Evolutionary conservation across 2,797 vertebrate species (phyloP).

Genomic region (Cyprinella venusta): DNA sequence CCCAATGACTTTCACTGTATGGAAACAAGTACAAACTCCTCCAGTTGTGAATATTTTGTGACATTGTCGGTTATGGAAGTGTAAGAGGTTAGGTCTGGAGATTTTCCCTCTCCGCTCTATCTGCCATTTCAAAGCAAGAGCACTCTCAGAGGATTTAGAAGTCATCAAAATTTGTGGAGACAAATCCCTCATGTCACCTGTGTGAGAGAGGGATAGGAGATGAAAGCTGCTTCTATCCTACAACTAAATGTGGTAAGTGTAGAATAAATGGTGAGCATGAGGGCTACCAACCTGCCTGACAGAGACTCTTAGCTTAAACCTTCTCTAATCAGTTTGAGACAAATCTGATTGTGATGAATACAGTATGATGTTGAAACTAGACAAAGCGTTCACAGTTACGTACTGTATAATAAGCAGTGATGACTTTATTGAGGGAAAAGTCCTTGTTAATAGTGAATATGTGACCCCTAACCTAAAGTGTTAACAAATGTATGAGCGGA

Average conservation of each 20-base stretch:
- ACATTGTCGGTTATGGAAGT: background rate
- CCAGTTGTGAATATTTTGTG: background rate
- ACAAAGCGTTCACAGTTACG: background rate
- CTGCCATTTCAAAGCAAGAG: slow-evolving; percentile 43
- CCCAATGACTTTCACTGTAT: background rate
- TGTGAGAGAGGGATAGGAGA: slow-evolving; percentile 45
- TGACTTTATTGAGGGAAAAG: too few relatives aligned
- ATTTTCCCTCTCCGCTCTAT: slow-evolving; percentile 1
- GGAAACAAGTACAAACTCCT: background rate
- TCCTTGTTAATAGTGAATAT: background rate
- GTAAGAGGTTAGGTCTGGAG: slow-evolving; percentile 21
- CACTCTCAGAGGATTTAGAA: slow-evolving; percentile 52
- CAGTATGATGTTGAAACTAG: background rate
- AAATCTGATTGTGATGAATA: slow-evolving; percentile 1
- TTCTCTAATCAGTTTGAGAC: background rate
- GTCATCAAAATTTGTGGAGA: slow-evolving; percentile 34
- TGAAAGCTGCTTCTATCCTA: slow-evolving; percentile 42
- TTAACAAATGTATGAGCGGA: background rate
- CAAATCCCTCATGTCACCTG: slow-evolving; percentile 53
- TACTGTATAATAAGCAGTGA: too few relatives aligned
- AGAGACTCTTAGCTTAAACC: background rate
- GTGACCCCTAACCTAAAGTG: background rate
- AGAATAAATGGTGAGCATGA: slow-evolving; percentile 26
- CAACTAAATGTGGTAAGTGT: slow-evolving; percentile 47
- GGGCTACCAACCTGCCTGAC: background rate